These are phyloP conservation scores for Crocallis elinguaria DNA, from an alignment of 2,888 invertebrate genomes.

Conservation along the genomic window DNA sequence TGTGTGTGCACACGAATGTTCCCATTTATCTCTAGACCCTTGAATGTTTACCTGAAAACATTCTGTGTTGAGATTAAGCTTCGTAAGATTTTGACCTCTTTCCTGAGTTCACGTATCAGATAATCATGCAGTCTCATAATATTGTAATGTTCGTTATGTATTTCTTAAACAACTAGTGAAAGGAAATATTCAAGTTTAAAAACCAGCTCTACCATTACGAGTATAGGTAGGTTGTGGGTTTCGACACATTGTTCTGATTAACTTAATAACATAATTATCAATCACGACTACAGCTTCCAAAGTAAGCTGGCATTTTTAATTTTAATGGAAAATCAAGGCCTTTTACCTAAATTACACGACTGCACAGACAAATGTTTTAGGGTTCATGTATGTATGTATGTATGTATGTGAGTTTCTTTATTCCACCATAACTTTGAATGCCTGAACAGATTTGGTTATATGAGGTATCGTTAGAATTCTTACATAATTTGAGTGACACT, in stretches of 20 bases:
- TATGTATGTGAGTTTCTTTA: no score
- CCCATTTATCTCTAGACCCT: no score
- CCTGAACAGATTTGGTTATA: no score
- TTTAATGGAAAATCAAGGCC: conserved; percentile 10
- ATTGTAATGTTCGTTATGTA: conserved; percentile 8
- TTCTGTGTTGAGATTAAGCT: no score
- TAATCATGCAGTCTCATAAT: conserved; percentile 3
- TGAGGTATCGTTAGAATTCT: no score
- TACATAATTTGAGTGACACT: no score
- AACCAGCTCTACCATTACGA: conserved; percentile 31
- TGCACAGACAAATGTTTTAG: no score
- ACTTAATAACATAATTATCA: conserved; percentile 12
- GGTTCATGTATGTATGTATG: no score
- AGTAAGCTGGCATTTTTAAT: neutral
- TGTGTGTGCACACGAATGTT: no score
- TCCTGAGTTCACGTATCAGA: neutral
- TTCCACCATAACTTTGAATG: no score
- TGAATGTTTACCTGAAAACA: no score
- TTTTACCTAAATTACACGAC: no score
- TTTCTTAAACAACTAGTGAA: conserved; percentile 31
- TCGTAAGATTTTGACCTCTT: neutral
- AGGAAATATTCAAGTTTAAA: conserved; percentile 33
- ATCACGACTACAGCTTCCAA: conserved; percentile 8
- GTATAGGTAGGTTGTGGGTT: conserved; percentile 5
- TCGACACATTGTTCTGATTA: conserved; percentile 16